Base-by-base conservation (phyloP, 2,888 invertebrate species). In the Neoascia interrupta region DNA sequence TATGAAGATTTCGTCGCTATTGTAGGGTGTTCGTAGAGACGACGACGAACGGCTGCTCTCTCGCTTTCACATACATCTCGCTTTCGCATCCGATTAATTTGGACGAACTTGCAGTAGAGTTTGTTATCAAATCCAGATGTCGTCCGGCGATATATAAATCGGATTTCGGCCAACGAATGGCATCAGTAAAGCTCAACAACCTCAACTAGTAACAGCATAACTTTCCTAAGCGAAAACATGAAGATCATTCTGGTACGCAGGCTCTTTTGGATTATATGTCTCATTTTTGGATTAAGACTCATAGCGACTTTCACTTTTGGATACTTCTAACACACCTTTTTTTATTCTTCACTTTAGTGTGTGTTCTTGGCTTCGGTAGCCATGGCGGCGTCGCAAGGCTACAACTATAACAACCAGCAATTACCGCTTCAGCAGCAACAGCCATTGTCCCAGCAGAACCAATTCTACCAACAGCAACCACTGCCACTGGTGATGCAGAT, bases 221-320 rank as follows among this genome's bases (percentile, higher is more conserved):
- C 81, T 70, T 60, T 83, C 73, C 83, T 82, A 84, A 84, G 84
- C 84, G 81, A 70, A 81, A 86, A 85, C 85, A 87, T 87, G 87
- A 87, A 87, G 85, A 84, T 86, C 82, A 86, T 87, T 85, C 83
- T 85, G 87, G 87, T 87, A 86, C 72, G 87, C 85, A 73, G n/a
- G n/a, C 8, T 23, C 5, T 2, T 21, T 47, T 49, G 43, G 64
- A 69, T 4, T 75, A 64, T 18, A 23, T 41, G 26, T n/a, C 1
- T 34, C 10, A 34, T 31, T 47, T 47, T 49, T 49, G 56, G 68
- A 68, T 68, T 56, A 66, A 56, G 56, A 34, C n/a, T 47, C 28
- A 21, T 11, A n/a, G n/a, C 6, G 23, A 43, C 18, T 39, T 19
- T 13, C 15, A 18, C 13, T 6, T 21, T 36, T 11, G 47, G 47